Conservation (phyloP, 2,113 vertebrate species). For the Leucopsar rothschildi region DNA sequence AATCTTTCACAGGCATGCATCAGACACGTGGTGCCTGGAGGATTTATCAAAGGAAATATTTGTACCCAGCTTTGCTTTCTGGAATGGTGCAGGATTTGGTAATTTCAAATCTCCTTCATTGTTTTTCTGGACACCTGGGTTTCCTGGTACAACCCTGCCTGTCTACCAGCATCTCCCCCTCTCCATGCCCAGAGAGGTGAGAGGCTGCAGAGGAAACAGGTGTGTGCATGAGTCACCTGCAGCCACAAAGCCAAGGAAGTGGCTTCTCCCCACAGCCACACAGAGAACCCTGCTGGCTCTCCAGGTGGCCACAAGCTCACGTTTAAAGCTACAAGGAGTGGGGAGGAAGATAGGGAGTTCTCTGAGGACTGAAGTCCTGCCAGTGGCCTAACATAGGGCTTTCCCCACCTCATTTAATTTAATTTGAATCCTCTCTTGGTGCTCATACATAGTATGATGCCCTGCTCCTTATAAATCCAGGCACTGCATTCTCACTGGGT, state of each 20-base stretch:
- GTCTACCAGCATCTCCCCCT: not conserved
- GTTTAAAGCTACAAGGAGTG: not conserved
- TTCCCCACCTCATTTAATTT: not conserved
- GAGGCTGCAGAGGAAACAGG: conserved; percentile 28
- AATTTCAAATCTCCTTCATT: not conserved
- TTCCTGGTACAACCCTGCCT: not conserved
- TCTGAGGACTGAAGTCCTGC: not conserved
- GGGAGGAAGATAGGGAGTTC: not conserved
- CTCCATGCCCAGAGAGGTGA: not conserved
- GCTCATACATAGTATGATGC: accelerated
- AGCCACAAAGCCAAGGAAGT: conserved; percentile 22
- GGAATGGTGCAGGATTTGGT: not conserved
- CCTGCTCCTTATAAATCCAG: not conserved
- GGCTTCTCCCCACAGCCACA: not conserved
- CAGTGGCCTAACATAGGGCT: accelerated
- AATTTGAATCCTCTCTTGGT: not conserved
- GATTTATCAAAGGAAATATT: not conserved
- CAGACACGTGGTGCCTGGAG: not conserved
- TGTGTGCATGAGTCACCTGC: not conserved
- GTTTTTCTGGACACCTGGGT: conserved; percentile 17
- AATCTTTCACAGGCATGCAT: not conserved
- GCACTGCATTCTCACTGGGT: not conserved
- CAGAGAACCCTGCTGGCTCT: not conserved
- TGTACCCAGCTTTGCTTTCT: not conserved
- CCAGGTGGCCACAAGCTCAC: not conserved